Evolutionary conservation across 2,113 vertebrate species (phyloP), one percentile per base, ranked within the genome.

Genomic region (Terrapene triunguis): DNA sequence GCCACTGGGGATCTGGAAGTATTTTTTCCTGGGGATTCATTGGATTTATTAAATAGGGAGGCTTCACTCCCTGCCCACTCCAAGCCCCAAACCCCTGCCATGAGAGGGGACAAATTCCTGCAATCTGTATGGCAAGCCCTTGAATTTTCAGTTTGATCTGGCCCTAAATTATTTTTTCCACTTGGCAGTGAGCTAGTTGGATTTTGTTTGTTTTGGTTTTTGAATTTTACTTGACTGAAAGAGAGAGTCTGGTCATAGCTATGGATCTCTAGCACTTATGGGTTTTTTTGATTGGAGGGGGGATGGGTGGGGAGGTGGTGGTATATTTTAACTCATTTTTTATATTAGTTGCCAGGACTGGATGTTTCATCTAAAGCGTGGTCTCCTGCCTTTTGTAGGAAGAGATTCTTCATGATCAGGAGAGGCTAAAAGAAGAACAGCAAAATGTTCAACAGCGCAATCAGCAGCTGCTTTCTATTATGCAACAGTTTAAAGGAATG

Each of bases 401-500:
- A 78, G 97, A 98, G 82, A 96, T 98, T 96, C 76, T 98, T 85
- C 88, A 83, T n/a, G 94, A 98, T 88, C 98, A 99, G 94, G 97
- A 98, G 91, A 96, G 90, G 85, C 94, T 98, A 84, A 98, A 98
- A 96, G 98, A 98, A 93, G 98, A 99, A 93, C 98, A 98, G 82
- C 97, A 93, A 97, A 98, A 80, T 51, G 50, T 99, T 98, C 98
- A 99, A 97, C 98, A 98, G 94, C 96, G 82, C 92, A 98, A 97
- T 84, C 97, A 99, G 89, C 98, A 99, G 91, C 98, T 99, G 55
- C 98, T 99, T 94, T 98, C 98, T 88, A 98, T 99, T 98, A 99
- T 99, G 98, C 98, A 99, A 93, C 98, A 98, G 97, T 98, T 99
- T 96, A 99, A 99, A 98, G 98, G 98, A 97, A 99, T 99, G 99